Conservation (phyloP, 2,113 vertebrate genomes). For the Perca fluviatilis region DNA sequence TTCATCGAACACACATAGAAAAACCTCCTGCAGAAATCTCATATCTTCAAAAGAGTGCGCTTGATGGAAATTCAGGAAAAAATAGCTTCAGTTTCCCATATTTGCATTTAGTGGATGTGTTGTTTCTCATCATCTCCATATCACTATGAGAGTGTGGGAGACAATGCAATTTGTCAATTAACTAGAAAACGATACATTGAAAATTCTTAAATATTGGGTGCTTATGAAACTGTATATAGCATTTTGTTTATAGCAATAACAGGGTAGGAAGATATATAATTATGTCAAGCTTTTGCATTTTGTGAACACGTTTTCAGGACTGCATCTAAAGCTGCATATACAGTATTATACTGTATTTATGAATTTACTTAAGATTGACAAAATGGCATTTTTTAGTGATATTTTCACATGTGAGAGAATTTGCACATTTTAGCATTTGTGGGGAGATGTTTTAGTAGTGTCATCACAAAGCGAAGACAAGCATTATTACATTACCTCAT, state of each 20-base stretch:
- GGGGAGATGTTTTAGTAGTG: slow-evolving; percentile 48
- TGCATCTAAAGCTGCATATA: neutral
- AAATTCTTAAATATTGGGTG: neutral
- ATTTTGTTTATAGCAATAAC: neutral
- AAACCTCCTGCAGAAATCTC: neutral
- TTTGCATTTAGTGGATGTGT: slow-evolving; percentile 3
- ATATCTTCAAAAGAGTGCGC: slow-evolving; percentile 11
- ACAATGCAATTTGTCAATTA: neutral
- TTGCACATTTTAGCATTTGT: slow-evolving; percentile 51
- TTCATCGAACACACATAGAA: slow-evolving; percentile 5
- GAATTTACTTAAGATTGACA: slow-evolving; percentile 5
- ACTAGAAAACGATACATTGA: neutral
- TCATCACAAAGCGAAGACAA: slow-evolving; percentile 66
- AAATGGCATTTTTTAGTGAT: slow-evolving; percentile 23
- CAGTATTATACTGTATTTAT: neutral
- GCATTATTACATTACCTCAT: slow-evolving; percentile 69
- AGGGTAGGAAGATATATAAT: neutral
- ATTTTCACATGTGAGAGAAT: slow-evolving; percentile 44
- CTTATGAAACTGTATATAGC: neutral
- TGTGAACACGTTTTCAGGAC: neutral
- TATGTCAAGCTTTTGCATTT: neutral
- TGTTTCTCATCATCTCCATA: neutral
- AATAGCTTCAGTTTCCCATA: neutral
- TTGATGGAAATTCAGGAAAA: slow-evolving; percentile 2
- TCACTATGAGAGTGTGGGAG: neutral